Percentiles rank a stretch among this genome's conserved stretches.
Evolutionary conservation across 1,140 invertebrate species (phyloP).

Genomic region (Diabrotica undecimpunctata): DNA sequence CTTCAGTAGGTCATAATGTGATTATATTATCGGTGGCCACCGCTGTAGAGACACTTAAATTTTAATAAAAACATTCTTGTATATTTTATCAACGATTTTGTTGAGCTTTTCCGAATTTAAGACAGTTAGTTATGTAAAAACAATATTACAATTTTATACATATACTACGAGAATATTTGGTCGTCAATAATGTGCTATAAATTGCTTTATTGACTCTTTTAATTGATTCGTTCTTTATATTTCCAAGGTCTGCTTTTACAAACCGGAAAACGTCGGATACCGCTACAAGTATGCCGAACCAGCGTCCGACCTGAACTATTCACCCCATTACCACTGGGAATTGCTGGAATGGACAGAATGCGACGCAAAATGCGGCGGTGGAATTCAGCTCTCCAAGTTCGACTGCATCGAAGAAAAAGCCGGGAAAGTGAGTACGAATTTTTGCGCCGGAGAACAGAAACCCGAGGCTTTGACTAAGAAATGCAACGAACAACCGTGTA

Average conservation of each 20-base stretch:
- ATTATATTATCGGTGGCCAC: no score
- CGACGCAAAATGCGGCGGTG: conserved; percentile 49
- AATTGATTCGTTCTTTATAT: no score
- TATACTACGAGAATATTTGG: no score
- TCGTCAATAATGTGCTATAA: no score
- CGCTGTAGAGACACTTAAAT: no score
- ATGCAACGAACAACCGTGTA: conserved; percentile 50
- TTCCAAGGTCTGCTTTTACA: conserved; percentile 48
- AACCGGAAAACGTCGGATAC: conserved; percentile 46
- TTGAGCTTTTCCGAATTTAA: no score
- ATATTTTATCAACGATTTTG: no score
- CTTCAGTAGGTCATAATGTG: no score
- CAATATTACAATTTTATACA: no score
- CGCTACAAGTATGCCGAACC: conserved; percentile 47
- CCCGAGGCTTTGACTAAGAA: conserved; percentile 44
- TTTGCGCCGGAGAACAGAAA: conserved; percentile 45
- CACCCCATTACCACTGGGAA: conserved; percentile 52
- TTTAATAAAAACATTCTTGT: no score
- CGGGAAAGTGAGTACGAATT: conserved; percentile 49
- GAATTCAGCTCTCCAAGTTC: conserved; percentile 45
- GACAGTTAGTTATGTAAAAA: no score
- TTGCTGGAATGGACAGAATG: conserved; percentile 50
- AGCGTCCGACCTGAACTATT: conserved; percentile 35
- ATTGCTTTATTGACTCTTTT: no score
- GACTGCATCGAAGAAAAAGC: conserved; percentile 49